Base-by-base conservation (phyloP, 2,888 invertebrate species). In the Dyspetes luteomarginatus region DNA sequence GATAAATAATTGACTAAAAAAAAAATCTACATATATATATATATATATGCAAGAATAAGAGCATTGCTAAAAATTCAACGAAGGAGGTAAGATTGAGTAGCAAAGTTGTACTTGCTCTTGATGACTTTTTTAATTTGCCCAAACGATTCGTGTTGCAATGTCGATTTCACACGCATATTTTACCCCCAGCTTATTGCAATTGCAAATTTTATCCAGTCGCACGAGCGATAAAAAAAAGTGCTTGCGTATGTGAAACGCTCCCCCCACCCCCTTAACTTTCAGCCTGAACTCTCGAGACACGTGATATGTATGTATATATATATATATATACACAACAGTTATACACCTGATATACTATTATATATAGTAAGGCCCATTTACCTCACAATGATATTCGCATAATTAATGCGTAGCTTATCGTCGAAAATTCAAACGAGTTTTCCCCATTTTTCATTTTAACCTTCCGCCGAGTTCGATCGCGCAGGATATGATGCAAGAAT, bases 401-500 rank as follows among this genome's bases (percentile, higher is more conserved):
- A 36, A 36, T 36, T 36, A 36, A 43, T 41, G 17, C 24, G 19
- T 17, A 22, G 15, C 41, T 12, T 68, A 41, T 26, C 17, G 56
- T 12, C n/a, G 50, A 50, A 50, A 67, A 28, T 67, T 50, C 7
- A 43, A 68, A 68, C 55, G 55, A 24, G 41, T 68, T 56, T 56
- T 43, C 41, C 9, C 48, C 7, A 68, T 56, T 68, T 68, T 58
- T n/a, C 36, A 26, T n/a, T 69, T 60, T 19, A 19, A 36, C 26
- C 17, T 58, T n/a, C 55, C 55, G 56, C 9, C 30, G 36, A 36
- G 12, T 36, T n/a, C 12, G 55, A 4, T 55, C 24, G 55, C 22
- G 5, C 28, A 56, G 28, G 28, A 26, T 28, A 5, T 71, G 68
- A 74, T 7, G 68, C 50, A 79, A 79, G 55, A 56, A 56, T 41